These are phyloP conservation scores for Cyprinodon diabolis DNA, from an alignment of 2,797 vertebrate species.

Conservation along the genomic window DNA sequence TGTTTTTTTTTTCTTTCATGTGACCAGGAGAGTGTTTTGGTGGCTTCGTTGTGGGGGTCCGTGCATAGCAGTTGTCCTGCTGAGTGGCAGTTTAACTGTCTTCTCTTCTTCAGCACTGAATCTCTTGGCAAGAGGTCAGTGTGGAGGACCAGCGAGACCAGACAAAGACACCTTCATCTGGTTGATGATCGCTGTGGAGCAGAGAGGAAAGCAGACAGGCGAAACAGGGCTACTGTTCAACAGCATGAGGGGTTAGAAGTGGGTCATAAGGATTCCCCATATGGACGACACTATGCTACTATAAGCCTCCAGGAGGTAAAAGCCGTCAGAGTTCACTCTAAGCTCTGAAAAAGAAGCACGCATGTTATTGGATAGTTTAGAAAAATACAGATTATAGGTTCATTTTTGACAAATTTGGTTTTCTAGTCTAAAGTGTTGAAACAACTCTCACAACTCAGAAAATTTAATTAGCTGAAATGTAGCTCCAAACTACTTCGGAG, in stretches of 20 bases:
- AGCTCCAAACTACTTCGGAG: neutral
- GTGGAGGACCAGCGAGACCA: conserved; percentile 56
- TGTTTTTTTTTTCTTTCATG: conserved; percentile 5
- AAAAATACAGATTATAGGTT: neutral
- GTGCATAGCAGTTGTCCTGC: conserved; percentile 45
- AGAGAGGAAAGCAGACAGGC: conserved; percentile 34
- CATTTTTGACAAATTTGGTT: neutral
- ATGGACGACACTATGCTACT: conserved; percentile 55
- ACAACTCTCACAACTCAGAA: neutral
- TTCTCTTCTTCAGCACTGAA: conserved; percentile 41
- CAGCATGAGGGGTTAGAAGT: conserved; percentile 59
- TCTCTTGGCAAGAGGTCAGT: conserved; percentile 71
- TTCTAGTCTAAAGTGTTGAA: neutral
- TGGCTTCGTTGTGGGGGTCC: conserved; percentile 23
- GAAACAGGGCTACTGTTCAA: conserved; percentile 43
- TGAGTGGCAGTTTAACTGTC: conserved; percentile 51
- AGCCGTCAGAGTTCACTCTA: conserved; percentile 40
- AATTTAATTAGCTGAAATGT: too few relatives aligned
- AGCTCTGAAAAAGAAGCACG: conserved; percentile 29
- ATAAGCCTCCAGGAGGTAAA: conserved; percentile 26
- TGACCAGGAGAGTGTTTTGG: conserved; percentile 1
- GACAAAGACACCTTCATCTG: conserved; percentile 67
- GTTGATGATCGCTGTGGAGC: conserved; percentile 49
- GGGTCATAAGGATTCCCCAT: conserved; percentile 75
- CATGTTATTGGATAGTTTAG: neutral